phyloP scores from a whole-genome alignment of 2,797 vertebrate genomes.

The Clangula hyemalis region DNA sequence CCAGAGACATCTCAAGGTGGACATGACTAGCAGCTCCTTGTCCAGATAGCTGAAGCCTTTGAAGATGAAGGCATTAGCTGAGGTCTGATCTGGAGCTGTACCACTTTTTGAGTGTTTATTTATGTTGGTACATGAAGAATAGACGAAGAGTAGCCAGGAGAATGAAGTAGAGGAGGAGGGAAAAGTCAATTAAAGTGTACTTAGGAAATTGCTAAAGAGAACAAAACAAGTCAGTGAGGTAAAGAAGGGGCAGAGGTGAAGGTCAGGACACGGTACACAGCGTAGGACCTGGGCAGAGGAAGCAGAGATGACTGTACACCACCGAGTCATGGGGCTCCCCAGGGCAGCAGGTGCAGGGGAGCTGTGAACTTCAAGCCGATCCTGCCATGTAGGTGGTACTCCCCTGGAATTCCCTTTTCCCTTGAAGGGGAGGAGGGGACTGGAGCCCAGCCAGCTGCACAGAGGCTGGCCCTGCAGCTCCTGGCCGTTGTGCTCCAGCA shows the following conservation, averaged over 20 bases:
- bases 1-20: slow-evolving; percentile 18
- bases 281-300: background rate
- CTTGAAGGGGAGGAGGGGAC: background rate
- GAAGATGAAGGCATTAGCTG: background rate
- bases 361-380: background rate
- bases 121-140: slow-evolving; percentile 2
- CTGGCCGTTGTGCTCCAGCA: accelerated
- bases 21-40: background rate
- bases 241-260: background rate
- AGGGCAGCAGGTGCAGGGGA: background rate
- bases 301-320: background rate
- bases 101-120: background rate
- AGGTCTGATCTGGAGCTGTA: background rate
- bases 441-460: background rate
- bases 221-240: background rate
- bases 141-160: slow-evolving; percentile 11
- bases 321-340: accelerated
- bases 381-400: accelerated
- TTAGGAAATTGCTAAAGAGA: background rate
- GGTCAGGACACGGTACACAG: background rate
- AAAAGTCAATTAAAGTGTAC: background rate
- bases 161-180: background rate
- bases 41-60: slow-evolving; percentile 12
- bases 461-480: background rate
- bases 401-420: background rate